Evolutionary conservation across 2,113 vertebrate genomes (phyloP).

Genomic region (Rhinoderma darwinii): DNA sequence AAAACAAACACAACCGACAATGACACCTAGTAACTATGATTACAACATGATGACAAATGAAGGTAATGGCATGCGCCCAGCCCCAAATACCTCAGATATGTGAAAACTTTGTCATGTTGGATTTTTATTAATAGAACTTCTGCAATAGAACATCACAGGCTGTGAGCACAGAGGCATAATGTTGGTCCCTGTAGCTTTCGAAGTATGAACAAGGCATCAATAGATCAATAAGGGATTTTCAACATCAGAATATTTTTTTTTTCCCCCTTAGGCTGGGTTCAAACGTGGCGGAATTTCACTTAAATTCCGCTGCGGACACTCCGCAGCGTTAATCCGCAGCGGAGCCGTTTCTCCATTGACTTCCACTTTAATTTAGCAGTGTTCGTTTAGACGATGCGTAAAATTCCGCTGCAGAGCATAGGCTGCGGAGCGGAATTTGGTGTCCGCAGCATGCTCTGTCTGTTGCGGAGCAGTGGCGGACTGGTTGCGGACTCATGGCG

Average conservation of each 20-base stretch:
- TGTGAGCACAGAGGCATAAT: neutral
- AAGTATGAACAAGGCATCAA: neutral
- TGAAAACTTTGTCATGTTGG: neutral
- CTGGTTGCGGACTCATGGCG: too few relatives aligned
- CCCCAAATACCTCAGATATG: constrained; percentile 2
- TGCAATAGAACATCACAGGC: neutral
- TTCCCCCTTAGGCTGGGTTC: too few relatives aligned
- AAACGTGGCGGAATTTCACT: too few relatives aligned
- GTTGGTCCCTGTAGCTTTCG: neutral
- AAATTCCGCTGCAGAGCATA: too few relatives aligned
- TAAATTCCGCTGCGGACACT: too few relatives aligned
- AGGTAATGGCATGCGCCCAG: constrained; percentile 36
- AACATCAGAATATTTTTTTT: neutral
- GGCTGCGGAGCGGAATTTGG: too few relatives aligned
- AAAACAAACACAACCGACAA: neutral
- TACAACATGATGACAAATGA: constrained; percentile 26
- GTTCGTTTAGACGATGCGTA: too few relatives aligned
- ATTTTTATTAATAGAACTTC: neutral
- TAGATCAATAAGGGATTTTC: neutral
- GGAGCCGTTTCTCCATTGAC: too few relatives aligned
- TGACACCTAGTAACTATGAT: constrained; percentile 11
- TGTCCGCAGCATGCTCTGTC: too few relatives aligned
- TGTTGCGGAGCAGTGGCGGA: too few relatives aligned
- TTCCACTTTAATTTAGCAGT: too few relatives aligned
- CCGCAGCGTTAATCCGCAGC: too few relatives aligned